These are phyloP conservation scores for Aleiodes alternator DNA, from an alignment of 2,888 invertebrate species.

Conservation along the genomic window DNA sequence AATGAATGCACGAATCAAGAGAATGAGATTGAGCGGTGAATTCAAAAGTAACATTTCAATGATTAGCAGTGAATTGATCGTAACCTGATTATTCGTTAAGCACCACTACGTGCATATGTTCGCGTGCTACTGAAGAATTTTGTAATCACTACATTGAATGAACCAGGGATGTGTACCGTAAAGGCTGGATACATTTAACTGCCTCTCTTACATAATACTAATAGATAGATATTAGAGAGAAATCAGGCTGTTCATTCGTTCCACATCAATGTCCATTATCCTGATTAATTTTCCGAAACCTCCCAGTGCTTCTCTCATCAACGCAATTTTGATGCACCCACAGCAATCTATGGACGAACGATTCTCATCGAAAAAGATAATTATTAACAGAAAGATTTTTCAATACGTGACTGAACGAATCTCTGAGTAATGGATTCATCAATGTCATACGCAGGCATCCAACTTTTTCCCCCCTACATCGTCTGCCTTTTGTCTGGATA, in stretches of 20 bases:
- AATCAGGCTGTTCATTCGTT: constrained; percentile 29
- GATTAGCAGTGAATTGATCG: constrained; percentile 44
- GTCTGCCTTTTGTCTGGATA: neutral
- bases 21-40: neutral
- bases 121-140: constrained; percentile 38
- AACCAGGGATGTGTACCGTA: neutral
- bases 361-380: neutral
- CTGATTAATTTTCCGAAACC: constrained; percentile 20
- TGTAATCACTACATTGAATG: constrained; percentile 42
- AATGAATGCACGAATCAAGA: constrained; percentile 28
- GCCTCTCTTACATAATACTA: constrained; percentile 41
- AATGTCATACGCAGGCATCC: neutral
- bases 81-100: constrained; percentile 28
- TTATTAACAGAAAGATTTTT: neutral
- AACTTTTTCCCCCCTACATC: constrained; percentile 12
- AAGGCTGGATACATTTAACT: neutral
- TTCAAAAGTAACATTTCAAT: constrained; percentile 29
- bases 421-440: neutral
- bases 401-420: constrained; percentile 16
- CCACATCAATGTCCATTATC: constrained; percentile 9
- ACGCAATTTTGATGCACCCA: neutral
- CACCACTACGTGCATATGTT: constrained; percentile 31
- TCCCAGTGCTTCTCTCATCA: neutral
- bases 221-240: constrained; percentile 42
- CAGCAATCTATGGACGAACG: neutral